Evolutionary conservation across 2,888 invertebrate genomes (phyloP), one percentile per base, ranked within the genome.

Genomic region (Boloria euphrosyne): DNA sequence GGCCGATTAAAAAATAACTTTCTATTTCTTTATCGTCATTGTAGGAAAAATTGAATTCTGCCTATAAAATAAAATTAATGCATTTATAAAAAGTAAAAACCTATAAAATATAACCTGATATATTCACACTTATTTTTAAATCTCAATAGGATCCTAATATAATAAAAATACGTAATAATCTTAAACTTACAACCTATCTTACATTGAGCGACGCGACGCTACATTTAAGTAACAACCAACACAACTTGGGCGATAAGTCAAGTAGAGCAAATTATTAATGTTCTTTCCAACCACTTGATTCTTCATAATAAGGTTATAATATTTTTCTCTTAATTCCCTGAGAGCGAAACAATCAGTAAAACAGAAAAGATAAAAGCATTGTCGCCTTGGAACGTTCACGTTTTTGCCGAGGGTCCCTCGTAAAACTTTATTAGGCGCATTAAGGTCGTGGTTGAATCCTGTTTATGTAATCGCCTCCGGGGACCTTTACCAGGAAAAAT

Each of bases 371-470:
- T 90, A 90, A 90, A 90, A 90, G 90, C 90, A 88, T 90, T 89
- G 90, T 90, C 90, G 89, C 89, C 90, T 87, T 83, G 87, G 80
- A 90, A 85, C 84, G 88, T 87, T 86, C 87, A 86, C 87, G 90
- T 89, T 90, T 87, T 87, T 83, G 85, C 87, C 86, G 86, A 90
- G 91, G 90, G 89, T 87, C 87, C 83, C 80, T 90, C 91, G 87
- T 91, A 90, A 91, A 91, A 90, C 90, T 91, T 91, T 91, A 91
- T 91, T 91, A 91, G 89, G 81, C 87, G 86, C 89, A 90, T 91
- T 90, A 91, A 89, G 91, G 90, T 90, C 90, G 89, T 86, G 89
- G 90, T 90, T 90, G 90, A 89, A 90, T 90, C 90, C 90, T 91
- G 90, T 91, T 90, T 91, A 90, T 91, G 91, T 92, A 92, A 92